Conservation (phyloP, 1,140 invertebrate species). For the Euura lappo region DNA sequence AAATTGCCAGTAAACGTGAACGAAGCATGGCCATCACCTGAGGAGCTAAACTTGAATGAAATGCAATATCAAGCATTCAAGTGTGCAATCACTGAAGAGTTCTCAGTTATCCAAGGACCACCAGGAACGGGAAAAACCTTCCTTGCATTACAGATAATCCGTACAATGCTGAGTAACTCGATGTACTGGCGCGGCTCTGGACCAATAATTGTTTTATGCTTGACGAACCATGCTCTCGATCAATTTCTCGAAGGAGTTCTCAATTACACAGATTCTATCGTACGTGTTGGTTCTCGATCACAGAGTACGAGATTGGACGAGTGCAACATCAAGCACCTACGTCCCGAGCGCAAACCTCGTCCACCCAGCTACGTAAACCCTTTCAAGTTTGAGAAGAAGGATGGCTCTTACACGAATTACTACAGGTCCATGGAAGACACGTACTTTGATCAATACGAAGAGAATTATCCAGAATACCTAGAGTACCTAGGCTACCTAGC, state of each 20-base stretch:
- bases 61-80: slow-evolving; percentile 68
- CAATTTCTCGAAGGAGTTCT: slow-evolving; percentile 78
- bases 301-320: slow-evolving; percentile 63
- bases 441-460: too few species aligned
- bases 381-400: too few species aligned
- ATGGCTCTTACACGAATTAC: too few species aligned
- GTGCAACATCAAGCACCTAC: slow-evolving; percentile 43
- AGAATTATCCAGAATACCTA: too few species aligned
- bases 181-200: slow-evolving; percentile 25
- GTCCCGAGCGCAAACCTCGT: too few species aligned
- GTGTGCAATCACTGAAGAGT: slow-evolving; percentile 66
- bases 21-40: slow-evolving; percentile 26
- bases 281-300: slow-evolving; percentile 77
- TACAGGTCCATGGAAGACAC: too few species aligned
- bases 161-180: slow-evolving; percentile 65
- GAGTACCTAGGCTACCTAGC: too few species aligned
- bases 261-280: slow-evolving; percentile 62
- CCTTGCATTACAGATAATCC: slow-evolving; percentile 71
- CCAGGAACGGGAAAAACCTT: slow-evolving; percentile 81
- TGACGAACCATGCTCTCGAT: slow-evolving; percentile 88
- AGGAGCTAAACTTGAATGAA: slow-evolving; percentile 61
- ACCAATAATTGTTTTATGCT: slow-evolving; percentile 81
- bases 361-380: too few species aligned
- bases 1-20: background rate
- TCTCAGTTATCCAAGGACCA: slow-evolving; percentile 66